Conservation (phyloP, 2,888 invertebrate genomes). For the Cerastis leucographa region DNA sequence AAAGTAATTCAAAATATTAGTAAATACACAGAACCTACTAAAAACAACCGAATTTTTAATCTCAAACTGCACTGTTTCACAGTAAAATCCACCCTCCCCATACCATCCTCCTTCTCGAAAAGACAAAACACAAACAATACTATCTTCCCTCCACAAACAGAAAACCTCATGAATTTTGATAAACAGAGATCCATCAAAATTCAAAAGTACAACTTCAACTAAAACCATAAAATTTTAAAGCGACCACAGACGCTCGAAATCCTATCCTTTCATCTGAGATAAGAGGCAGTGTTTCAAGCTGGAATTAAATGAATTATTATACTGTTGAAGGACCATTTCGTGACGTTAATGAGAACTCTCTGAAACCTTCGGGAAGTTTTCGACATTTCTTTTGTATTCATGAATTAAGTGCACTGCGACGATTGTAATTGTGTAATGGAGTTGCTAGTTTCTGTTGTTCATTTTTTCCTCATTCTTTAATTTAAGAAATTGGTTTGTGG, state of each 20-base stretch:
- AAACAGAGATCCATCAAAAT: slow-evolving; percentile 46
- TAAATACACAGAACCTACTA: not conserved
- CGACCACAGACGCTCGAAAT: slow-evolving; percentile 43
- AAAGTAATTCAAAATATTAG: too few relatives aligned
- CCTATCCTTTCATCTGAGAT: slow-evolving; percentile 52
- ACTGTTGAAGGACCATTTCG: slow-evolving; percentile 61
- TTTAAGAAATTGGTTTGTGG: not conserved
- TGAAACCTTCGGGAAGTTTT: slow-evolving; percentile 55
- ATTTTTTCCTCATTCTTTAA: not conserved
- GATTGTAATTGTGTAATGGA: slow-evolving; percentile 49
- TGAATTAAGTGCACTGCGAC: slow-evolving; percentile 56
- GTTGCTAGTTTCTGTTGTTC: slow-evolving; percentile 23
- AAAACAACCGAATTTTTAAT: not conserved
- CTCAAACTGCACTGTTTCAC: not conserved
- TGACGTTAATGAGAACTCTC: slow-evolving; percentile 60
- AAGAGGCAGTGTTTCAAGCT: slow-evolving; percentile 57
- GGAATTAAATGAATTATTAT: slow-evolving; percentile 65
- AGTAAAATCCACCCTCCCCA: not conserved
- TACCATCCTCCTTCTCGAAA: not conserved
- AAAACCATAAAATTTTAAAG: slow-evolving; percentile 58
- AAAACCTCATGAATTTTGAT: slow-evolving; percentile 51
- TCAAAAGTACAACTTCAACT: slow-evolving; percentile 43
- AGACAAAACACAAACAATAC: slow-evolving; percentile 30
- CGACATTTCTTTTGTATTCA: slow-evolving; percentile 64
- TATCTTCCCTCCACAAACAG: slow-evolving; percentile 21